Evolutionary conservation across 1,140 invertebrate species (phyloP), one percentile per base, ranked within the genome.

Genomic region (Drosophila grimshawi): DNA sequence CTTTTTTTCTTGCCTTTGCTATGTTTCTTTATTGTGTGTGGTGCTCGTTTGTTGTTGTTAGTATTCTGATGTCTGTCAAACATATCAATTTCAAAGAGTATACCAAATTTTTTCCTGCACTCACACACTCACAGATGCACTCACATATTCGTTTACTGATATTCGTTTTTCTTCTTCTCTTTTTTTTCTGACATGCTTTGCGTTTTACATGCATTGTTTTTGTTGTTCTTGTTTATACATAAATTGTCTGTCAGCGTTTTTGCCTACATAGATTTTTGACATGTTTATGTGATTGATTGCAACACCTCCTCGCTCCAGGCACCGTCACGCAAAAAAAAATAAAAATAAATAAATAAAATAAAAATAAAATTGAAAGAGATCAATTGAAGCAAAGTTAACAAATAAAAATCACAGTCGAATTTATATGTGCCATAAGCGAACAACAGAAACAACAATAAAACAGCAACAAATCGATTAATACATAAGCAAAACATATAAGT

Each of bases 11-110:
- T n/a, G n/a, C n/a, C n/a, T n/a, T n/a, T n/a, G n/a, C n/a, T n/a
- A n/a, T n/a, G n/a, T n/a, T 53, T 43, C 51, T 76, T 55, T 19
- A 19, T 19, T 19, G 19, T 19, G 19, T 79, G 0, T 64, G 29
- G 29, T 48, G 51, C 10, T 61, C 19, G 19, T 19, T 56, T 30
- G 30, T 57, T 52, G 37, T 59, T 72, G 66, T 48, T 48, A 49
- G 27, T 29, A 19, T 30, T 60, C 8, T 75, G 80, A 69, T 86
- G 80, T 79, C 78, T 86, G 81, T 86, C 81, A 86, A 86, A 86
- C 71, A 82, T 86, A 86, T 86, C 82, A 81, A 81, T 86, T 86
- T 86, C 82, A 86, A 86, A 86, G 82, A 68, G 74, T 74, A 57
- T 5, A 43, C 7, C 37, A 51, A 56, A 48, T 19, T 19, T 66